These are phyloP conservation scores for Siniperca obscura DNA, from an alignment of 2,797 vertebrate species.

Conservation along the genomic window DNA sequence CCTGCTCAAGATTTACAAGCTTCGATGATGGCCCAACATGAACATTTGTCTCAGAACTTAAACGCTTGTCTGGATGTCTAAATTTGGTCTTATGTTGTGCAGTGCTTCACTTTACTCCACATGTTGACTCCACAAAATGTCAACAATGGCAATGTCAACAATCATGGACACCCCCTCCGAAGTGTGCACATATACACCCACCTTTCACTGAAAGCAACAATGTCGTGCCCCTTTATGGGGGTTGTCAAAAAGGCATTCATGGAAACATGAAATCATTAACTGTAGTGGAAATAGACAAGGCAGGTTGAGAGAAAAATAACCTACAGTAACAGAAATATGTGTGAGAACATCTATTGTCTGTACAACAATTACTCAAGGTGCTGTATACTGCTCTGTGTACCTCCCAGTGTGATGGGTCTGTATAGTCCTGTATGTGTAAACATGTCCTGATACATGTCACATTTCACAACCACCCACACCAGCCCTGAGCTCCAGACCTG, in stretches of 20 bases:
- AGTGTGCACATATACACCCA: not conserved
- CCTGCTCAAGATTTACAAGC: not conserved
- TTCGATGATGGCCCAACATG: not conserved
- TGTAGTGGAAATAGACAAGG: not conserved
- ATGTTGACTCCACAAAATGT: not conserved
- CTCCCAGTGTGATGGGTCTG: conserved; percentile 13
- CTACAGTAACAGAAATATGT: not conserved
- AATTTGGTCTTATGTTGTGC: not conserved
- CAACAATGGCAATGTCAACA: not conserved
- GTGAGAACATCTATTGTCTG: not conserved
- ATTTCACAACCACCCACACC: conserved; percentile 27
- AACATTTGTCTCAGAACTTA: not conserved
- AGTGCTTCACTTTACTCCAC: not conserved
- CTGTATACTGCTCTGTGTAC: not conserved
- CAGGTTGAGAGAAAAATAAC: not conserved
- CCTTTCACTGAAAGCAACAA: not conserved
- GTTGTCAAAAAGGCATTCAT: conserved; percentile 1
- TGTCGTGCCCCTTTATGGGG: not conserved
- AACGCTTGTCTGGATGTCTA: not conserved
- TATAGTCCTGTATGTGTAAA: conserved; percentile 19
- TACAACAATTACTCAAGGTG: not conserved
- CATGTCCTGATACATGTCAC: conserved; percentile 41
- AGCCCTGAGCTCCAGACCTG: conserved; percentile 32
- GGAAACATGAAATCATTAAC: conserved; percentile 3
- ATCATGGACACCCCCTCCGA: not conserved